Base-by-base conservation (phyloP, 1,140 invertebrate genomes). In the Drosophila kurseongensis region DNA sequence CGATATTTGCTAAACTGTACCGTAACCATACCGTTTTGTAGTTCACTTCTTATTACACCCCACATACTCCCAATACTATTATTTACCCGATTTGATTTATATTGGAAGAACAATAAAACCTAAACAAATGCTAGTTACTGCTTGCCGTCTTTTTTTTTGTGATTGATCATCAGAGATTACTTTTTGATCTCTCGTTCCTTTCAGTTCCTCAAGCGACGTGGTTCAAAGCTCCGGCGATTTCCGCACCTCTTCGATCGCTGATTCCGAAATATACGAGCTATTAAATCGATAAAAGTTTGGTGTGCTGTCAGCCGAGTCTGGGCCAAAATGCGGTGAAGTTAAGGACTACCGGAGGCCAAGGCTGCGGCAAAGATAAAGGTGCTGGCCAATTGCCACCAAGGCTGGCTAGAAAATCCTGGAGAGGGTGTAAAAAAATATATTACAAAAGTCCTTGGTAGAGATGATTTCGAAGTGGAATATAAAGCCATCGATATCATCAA, bases 161-260 rank as follows among this genome's bases (percentile, higher is more conserved):
- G 1, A 32, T 35, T 51, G 6, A 16, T 35, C 9, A 50, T 8
- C n/a, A 45, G 16, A 23, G 3, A 13, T 12, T 42, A 1, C 35
- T 13, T 32, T 32, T 10, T 50, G 44, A 74, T 32, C 4, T 48
- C 2, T 55, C 18, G 12, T 5, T 41, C 14, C 29, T 88, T 89
- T 10, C 76, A 88, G 83, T 80, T 89, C 62, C 67, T 88, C 42
- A 88, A 89, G 65, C 47, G 61, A 38, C 85, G 85, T 23, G 60
- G 71, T 14, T 65, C 71, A 9, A 90, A 85, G 40, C 18, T 80
- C 5, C 65, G 80, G 1, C 83, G 83, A 42, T 61, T 88, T 5
- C 74, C 80, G 9, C 76, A 85, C 41, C 42, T 83, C 18, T 89
- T 89, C 45, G 65, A 75, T 55, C 84, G 80, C n/a, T 84, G 36